Percentiles rank a stretch among this genome's conserved stretches.
Evolutionary conservation across 2,797 vertebrate species (phyloP).

Genomic region (Enteromius viviparus): DNA sequence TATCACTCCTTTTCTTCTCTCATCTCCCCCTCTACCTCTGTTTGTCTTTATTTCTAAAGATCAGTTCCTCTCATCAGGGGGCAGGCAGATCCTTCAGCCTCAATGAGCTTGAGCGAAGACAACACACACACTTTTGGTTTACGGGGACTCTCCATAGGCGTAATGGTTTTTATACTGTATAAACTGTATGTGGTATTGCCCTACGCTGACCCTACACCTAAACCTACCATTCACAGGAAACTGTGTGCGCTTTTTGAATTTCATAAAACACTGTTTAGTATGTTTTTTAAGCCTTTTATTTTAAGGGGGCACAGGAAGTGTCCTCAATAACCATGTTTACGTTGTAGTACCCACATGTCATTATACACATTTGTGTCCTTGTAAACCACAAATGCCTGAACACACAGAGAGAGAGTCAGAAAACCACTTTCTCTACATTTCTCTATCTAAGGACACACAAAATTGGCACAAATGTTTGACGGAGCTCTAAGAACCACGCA

Average conservation of each 20-base stretch:
- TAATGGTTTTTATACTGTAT: no score
- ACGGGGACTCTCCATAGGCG: no score
- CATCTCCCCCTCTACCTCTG: constrained; percentile 3
- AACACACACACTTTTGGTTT: constrained; percentile 62
- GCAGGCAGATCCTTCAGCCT: constrained; percentile 79
- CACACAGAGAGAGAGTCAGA: not conserved
- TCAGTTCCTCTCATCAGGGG: constrained; percentile 70
- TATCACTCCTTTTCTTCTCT: constrained; percentile 19
- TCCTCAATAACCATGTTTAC: no score
- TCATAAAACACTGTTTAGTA: no score
- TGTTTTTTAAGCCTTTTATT: no score
- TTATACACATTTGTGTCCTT: no score
- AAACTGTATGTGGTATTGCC: no score
- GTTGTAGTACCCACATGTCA: no score
- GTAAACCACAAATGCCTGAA: not conserved
- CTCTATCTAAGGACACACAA: not conserved
- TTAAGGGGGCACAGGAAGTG: no score
- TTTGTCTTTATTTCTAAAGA: constrained; percentile 68
- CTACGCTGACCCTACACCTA: not conserved
- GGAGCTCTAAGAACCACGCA: constrained; percentile 66
- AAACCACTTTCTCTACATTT: constrained; percentile 7
- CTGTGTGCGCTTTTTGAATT: no score
- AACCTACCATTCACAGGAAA: no score
- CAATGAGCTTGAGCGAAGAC: constrained; percentile 77
- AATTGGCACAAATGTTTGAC: constrained; percentile 39